phyloP scores from a whole-genome alignment of 2,888 invertebrate genomes.

The Trachelus iudaicus region DNA sequence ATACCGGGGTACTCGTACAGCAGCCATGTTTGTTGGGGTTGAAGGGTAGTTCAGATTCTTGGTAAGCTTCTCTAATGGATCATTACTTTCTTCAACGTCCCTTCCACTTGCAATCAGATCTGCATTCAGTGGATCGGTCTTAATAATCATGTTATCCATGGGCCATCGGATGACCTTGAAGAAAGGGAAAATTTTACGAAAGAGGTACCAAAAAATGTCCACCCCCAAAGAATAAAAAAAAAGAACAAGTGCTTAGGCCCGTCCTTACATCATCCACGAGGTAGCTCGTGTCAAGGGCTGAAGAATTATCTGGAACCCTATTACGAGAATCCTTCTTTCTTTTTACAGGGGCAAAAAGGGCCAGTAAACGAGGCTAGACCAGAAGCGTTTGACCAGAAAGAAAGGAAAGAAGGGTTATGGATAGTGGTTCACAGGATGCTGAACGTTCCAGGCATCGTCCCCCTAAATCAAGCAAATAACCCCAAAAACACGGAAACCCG shows the following conservation, averaged over 20 bases:
- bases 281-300: not conserved
- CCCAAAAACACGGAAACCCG: constrained; percentile 41
- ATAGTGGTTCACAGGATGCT: constrained; percentile 1
- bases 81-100: not conserved
- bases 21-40: constrained; percentile 16
- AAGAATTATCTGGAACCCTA: not conserved
- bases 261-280: not conserved
- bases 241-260: not conserved
- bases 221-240: not conserved
- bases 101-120: not conserved
- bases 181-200: not conserved
- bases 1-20: constrained; percentile 54
- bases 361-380: not conserved
- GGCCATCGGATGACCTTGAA: not conserved
- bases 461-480: constrained; percentile 58
- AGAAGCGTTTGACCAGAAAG: not conserved
- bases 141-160: not conserved
- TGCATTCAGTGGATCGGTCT: not conserved
- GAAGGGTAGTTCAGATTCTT: constrained; percentile 13
- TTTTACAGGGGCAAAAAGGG: not conserved
- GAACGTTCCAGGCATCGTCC: constrained; percentile 27
- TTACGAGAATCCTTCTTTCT: not conserved
- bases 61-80: not conserved
- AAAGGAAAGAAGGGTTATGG: constrained; percentile 42
- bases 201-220: not conserved